Base-by-base conservation (phyloP, 1,140 invertebrate species). In the Pseudomyrmex pallidus region DNA sequence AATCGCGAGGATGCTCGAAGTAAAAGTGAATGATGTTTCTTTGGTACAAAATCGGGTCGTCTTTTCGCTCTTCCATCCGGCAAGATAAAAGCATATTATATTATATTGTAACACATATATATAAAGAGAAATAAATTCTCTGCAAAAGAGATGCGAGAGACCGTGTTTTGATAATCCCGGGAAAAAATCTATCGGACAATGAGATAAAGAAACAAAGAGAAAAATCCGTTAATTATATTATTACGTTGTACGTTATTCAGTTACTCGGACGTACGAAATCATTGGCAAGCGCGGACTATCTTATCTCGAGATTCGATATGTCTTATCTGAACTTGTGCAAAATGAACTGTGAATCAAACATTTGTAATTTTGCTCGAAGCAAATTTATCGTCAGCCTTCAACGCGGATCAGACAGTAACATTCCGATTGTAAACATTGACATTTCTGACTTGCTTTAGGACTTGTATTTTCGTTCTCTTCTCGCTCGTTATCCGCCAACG, bases 11-110 rank as follows among this genome's bases (percentile, higher is more conserved):
- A 35, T 54, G 22, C 46, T 25, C 56, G 10, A 48, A 52, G 64
- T 78, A 56, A 74, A 74, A 70, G 48, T 66, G 72, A 7, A 83
- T 67, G 63, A 48, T 35, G 20, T 72, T 70, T 61, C n/a, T 70
- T 80, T 66, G 5, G 10, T 35, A 48, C n/a, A 9, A 25, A 77
- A 77, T 9, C 48, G 57, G 12, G 8, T 12, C 54, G 66, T 50
- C 22, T 52, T 70, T n/a, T n/a, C 44, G 3, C 64, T 70, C 59
- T 78, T 57, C 48, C 44, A 8, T 72, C 59, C 22, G 44, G n/a
- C 54, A 54, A 17, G 68, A 59, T 70, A 15, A 7, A 70, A 50
- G 5, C n/a, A 48, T 46, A 48, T 72, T 78, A 68, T 17, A 48
- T 35, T 35, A 4, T 35, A 48, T 35, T 35, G 0, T 35, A 35